These are phyloP conservation scores for Tetranychus cinnabarinus DNA, from an alignment of 1,140 invertebrate species.

Conservation along the genomic window DNA sequence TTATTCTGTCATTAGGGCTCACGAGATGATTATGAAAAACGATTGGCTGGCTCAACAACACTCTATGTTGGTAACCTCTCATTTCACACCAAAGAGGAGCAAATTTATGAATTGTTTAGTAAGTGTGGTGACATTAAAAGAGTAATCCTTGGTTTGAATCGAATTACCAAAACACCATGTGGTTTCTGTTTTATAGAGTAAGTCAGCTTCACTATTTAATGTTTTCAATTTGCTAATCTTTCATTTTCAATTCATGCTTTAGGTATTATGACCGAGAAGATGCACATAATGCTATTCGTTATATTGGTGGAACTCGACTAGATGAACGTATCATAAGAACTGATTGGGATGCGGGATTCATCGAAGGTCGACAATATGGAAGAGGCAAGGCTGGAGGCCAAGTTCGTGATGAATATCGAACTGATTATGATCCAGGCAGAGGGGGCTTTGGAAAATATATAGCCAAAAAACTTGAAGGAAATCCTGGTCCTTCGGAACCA, in stretches of 20 bases:
- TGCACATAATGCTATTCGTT: constrained; percentile 82
- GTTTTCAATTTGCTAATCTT: not conserved
- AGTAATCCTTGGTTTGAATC: constrained; percentile 94
- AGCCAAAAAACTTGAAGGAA: not conserved
- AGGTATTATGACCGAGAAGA: constrained; percentile 61
- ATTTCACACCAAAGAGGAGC: constrained; percentile 96
- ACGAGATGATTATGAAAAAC: constrained; percentile 64
- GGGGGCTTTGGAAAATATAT: constrained; percentile 92
- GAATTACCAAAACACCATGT: constrained; percentile 94
- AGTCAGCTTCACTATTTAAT: constrained; percentile 9
- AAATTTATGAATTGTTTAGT: constrained; percentile 91
- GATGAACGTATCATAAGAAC: constrained; percentile 92
- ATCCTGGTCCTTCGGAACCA: too few relatives aligned
- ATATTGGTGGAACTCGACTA: constrained; percentile 82
- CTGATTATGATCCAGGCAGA: constrained; percentile 82
- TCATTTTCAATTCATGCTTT: not conserved
- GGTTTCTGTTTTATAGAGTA: constrained; percentile 98
- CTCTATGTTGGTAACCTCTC: constrained; percentile 94
- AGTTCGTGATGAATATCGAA: constrained; percentile 94
- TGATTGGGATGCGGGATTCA: constrained; percentile 98
- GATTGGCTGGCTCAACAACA: constrained; percentile 44
- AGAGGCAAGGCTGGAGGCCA: constrained; percentile 93
- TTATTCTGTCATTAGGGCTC: constrained; percentile 42
- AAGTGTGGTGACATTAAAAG: constrained; percentile 85
- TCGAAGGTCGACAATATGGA: constrained; percentile 93